Percentiles rank a stretch among this genome's conserved stretches.
Conservation (phyloP, 1,140 invertebrate genomes). For the Manduca sexta region DNA sequence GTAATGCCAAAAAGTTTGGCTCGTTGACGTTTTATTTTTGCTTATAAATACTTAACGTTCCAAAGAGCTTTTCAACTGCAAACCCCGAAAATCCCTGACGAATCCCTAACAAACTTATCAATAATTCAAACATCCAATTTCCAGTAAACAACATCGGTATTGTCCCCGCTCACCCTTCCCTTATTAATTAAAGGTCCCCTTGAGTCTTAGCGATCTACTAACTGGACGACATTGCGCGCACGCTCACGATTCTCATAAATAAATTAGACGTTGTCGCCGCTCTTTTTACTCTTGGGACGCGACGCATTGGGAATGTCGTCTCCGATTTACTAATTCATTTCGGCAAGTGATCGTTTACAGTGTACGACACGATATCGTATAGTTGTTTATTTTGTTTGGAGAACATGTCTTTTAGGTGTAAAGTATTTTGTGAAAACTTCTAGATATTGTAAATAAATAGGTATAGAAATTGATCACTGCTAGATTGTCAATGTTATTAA, state of each 20-base stretch:
- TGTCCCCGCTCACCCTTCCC: neutral
- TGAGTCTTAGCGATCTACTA: constrained; percentile 21
- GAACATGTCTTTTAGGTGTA: too few relatives aligned
- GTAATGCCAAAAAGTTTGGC: too few relatives aligned
- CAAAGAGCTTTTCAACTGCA: too few relatives aligned
- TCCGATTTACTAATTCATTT: constrained; percentile 66
- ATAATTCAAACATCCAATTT: constrained; percentile 16
- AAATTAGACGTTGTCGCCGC: constrained; percentile 48
- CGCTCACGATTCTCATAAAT: constrained; percentile 50
- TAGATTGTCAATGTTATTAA: too few relatives aligned
- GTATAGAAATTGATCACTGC: too few relatives aligned
- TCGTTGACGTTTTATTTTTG: too few relatives aligned
- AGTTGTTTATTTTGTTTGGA: neutral
- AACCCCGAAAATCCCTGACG: too few relatives aligned
- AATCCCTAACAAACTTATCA: neutral
- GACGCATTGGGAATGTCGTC: constrained; percentile 54
- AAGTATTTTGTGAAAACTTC: too few relatives aligned
- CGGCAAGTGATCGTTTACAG: constrained; percentile 36
- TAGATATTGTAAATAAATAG: too few relatives aligned
- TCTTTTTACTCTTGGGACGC: constrained; percentile 44
- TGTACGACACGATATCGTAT: constrained; percentile 22
- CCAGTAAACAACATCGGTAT: neutral
- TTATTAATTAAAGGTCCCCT: constrained; percentile 11
- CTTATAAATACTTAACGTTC: too few relatives aligned
- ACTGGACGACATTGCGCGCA: constrained; percentile 23